Base-by-base conservation (phyloP, 1,140 invertebrate species). In the Achroia grisella region DNA sequence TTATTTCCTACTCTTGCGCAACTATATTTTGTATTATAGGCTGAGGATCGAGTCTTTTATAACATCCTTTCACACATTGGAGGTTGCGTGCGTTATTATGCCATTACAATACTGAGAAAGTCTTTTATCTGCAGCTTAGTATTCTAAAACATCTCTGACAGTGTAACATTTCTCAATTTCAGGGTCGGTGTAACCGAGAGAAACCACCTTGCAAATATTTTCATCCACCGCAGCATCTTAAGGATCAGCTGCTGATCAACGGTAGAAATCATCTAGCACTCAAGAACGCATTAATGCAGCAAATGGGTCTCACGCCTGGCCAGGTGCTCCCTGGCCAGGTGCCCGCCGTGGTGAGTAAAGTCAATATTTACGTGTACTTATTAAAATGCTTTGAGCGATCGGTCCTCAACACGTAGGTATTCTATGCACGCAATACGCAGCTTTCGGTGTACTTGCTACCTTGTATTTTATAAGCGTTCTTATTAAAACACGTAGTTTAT, bases 151-250 rank as follows among this genome's bases (percentile, higher is more conserved):
- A 3, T 6, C 17, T 23, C 6, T 23, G 2, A 23, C 6, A 3
- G 17, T 23, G 17, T 23, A 23, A 23, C 6, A 23, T 23, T 23
- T 23, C 6, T 23, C 4, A 31, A 11, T 39, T 91, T 52, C 85
- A 99, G 98, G 98, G 98, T 74, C 97, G 98, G 87, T 99, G 98
- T 91, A 99, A 99, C 86, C 92, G 98, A 72, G 98, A 99, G 87
- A 99, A 99, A 83, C 98, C 98, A 53, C 98, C 98, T 62, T 99
- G 98, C 94, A 99, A 99, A 91, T 99, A 99, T 89, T 98, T 99
- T 87, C 98, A 99, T 89, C 98, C 97, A 55, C 98, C 98, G 58
- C 97, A 99, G 84, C 98, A 99, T 87, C 90, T 99, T 59, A 98
- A 99, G 90, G 98, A 99, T 89, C 98, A 99, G 89, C 90, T 99